phyloP scores from a whole-genome alignment of 1,140 invertebrate species.

The Brevipalpus yothersi region DNA sequence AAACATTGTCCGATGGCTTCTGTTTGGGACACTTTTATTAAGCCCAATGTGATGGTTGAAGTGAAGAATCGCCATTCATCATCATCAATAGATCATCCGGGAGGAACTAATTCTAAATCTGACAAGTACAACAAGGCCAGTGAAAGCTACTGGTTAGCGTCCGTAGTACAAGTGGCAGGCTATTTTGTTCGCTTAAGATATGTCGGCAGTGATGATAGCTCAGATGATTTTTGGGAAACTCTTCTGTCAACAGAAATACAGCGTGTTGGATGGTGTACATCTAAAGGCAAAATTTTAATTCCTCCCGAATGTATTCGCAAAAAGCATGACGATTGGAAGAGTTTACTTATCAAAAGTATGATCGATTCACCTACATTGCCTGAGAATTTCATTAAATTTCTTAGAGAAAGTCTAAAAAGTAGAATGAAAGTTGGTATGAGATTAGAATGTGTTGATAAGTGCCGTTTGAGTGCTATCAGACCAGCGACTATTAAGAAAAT shows the following conservation, averaged over 20 bases:
- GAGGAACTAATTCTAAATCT: conserved; percentile 27
- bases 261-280: conserved; percentile 88
- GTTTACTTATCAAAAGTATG: conserved; percentile 63
- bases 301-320: conserved; percentile 55
- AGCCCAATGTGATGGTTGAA: conserved; percentile 81
- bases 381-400: conserved; percentile 49
- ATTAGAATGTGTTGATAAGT: conserved; percentile 84
- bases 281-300: conserved; percentile 72
- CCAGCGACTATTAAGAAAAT: conserved; percentile 66
- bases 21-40: conserved; percentile 65
- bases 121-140: too few species aligned
- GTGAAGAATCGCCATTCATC: conserved; percentile 55
- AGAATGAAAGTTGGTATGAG: neutral
- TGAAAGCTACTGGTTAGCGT: conserved; percentile 61
- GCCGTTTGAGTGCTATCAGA: conserved; percentile 69
- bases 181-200: conserved; percentile 78
- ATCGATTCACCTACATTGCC: conserved; percentile 78
- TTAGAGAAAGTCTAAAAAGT: conserved; percentile 3
- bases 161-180: conserved; percentile 58
- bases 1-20: conserved; percentile 67
- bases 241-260: conserved; percentile 65
- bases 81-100: neutral
- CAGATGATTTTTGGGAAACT: conserved; percentile 79
- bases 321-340: conserved; percentile 86
- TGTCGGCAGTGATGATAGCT: conserved; percentile 55